Percentiles rank a stretch among this genome's conserved stretches.
phyloP scores from a whole-genome alignment of 1,140 invertebrate species.

The Caenorhabditis brenneri region DNA sequence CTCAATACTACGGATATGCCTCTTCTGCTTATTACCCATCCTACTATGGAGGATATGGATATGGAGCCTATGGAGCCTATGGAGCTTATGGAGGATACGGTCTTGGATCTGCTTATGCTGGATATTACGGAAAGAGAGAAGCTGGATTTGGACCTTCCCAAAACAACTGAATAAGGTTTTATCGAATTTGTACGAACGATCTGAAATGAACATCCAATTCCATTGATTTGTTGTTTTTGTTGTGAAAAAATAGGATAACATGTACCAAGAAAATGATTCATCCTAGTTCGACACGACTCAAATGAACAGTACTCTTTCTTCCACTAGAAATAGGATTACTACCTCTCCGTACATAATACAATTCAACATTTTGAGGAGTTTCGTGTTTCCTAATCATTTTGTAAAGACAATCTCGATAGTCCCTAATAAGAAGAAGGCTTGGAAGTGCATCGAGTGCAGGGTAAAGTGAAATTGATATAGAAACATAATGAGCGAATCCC shows the following conservation, averaged over 20 bases:
- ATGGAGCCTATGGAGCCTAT: constrained; percentile 19
- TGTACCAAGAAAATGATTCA: background rate
- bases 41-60: constrained; percentile 27
- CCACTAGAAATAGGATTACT: background rate
- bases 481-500: constrained; percentile 5
- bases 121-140: constrained; percentile 38
- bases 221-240: too few relatives aligned
- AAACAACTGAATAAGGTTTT: background rate
- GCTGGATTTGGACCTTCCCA: constrained; percentile 24
- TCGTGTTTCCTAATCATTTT: background rate
- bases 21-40: constrained; percentile 25
- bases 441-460: constrained; percentile 9
- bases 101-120: constrained; percentile 32
- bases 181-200: constrained; percentile 17
- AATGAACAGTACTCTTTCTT: background rate
- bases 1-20: constrained; percentile 38
- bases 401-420: background rate
- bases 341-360: background rate
- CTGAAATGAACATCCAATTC: background rate
- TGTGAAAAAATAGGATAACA: too few relatives aligned
- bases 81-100: constrained; percentile 34
- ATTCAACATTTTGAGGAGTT: background rate
- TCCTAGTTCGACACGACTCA: background rate
- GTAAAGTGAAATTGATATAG: background rate
- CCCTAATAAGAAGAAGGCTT: background rate